These are phyloP conservation scores for Pipistrellus nathusii DNA, from an alignment of 2,797 vertebrate species.

Conservation along the genomic window DNA sequence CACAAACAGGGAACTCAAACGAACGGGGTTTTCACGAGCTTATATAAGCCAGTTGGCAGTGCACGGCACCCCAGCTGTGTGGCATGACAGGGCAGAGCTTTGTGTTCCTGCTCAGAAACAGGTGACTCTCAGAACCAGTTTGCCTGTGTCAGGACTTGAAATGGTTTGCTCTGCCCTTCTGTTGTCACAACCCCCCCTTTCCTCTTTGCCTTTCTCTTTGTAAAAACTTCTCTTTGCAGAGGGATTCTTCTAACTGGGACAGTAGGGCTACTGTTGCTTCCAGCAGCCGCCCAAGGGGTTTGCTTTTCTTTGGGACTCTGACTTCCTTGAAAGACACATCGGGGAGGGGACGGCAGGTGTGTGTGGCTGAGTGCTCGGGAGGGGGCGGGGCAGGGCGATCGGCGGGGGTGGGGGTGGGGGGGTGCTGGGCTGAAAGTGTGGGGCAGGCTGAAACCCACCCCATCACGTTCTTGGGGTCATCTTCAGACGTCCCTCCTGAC, in stretches of 20 bases:
- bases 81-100: conserved; percentile 81
- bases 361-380: not conserved
- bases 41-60: conserved; percentile 74
- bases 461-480: not conserved
- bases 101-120: conserved; percentile 74
- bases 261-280: conserved; percentile 81
- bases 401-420: not conserved
- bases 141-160: conserved; percentile 81
- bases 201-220: conserved; percentile 72
- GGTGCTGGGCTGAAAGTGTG: not conserved
- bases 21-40: conserved; percentile 74
- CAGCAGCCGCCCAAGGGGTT: conserved; percentile 76
- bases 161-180: conserved; percentile 77
- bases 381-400: not conserved
- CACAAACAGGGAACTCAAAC: conserved; percentile 73
- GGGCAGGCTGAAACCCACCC: not conserved
- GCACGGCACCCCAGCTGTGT: conserved; percentile 46
- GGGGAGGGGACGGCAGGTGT: conserved; percentile 74
- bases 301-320: conserved; percentile 77
- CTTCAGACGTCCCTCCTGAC: not conserved
- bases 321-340: conserved; percentile 77
- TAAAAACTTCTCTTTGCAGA: conserved; percentile 77
- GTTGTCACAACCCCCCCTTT: conserved; percentile 66
- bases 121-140: conserved; percentile 76
- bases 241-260: conserved; percentile 78